phyloP scores from a whole-genome alignment of 2,797 vertebrate genomes.

The Gastrophryne carolinensis region DNA sequence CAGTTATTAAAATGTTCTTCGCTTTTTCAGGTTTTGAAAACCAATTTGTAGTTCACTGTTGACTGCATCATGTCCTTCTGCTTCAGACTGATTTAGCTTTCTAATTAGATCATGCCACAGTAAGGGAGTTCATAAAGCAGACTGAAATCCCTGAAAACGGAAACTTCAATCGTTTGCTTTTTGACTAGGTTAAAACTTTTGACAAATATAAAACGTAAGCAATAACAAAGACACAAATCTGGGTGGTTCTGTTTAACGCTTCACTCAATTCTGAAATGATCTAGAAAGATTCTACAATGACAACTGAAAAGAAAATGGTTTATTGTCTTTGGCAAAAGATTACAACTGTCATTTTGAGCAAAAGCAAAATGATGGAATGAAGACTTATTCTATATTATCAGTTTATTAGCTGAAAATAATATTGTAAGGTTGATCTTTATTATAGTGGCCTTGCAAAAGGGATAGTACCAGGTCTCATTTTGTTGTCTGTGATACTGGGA shows the following conservation, averaged over 20 bases:
- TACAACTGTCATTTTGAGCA: no score
- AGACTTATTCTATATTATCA: no score
- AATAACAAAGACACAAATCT: not conserved
- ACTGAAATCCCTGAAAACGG: not conserved
- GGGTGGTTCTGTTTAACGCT: not conserved
- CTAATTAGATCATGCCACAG: not conserved
- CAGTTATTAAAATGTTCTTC: conserved; percentile 3
- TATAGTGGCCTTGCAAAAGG: no score
- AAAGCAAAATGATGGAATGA: no score
- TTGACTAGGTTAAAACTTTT: not conserved
- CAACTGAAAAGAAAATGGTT: not conserved
- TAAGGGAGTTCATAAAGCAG: not conserved
- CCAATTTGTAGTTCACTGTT: not conserved
- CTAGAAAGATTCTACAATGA: not conserved
- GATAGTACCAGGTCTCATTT: no score
- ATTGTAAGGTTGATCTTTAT: no score
- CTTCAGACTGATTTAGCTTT: not conserved
- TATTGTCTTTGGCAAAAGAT: not conserved
- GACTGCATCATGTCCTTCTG: not conserved
- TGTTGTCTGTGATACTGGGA: no score
- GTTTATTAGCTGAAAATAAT: no score
- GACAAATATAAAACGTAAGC: not conserved
- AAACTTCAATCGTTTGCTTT: not conserved
- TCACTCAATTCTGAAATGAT: not conserved
- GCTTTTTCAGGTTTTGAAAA: not conserved